phyloP scores from a whole-genome alignment of 1,140 invertebrate genomes.

The Drosophila navojoa region DNA sequence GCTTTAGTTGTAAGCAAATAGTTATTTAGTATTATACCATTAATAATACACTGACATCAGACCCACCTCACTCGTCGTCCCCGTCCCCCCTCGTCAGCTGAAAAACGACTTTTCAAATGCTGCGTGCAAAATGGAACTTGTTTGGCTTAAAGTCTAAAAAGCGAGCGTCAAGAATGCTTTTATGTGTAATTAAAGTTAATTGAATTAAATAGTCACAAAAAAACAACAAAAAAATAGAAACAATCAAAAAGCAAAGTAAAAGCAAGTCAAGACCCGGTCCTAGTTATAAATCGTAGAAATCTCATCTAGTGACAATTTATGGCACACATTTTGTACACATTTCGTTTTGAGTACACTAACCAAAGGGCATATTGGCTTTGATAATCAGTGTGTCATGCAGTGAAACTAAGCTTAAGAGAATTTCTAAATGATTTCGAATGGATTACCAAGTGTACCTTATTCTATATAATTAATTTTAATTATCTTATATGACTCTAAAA shows the following conservation, averaged over 20 bases:
- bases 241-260: slow-evolving; percentile 26
- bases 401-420: no score
- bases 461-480: no score
- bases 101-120: slow-evolving; percentile 52
- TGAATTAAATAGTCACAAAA: slow-evolving; percentile 59
- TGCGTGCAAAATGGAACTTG: slow-evolving; percentile 69
- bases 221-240: background rate
- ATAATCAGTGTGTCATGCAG: background rate
- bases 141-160: slow-evolving; percentile 51
- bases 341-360: background rate
- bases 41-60: slow-evolving; percentile 5
- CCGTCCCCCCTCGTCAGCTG: background rate
- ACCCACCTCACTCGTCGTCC: background rate
- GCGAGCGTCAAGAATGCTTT: slow-evolving; percentile 54
- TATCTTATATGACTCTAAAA: no score
- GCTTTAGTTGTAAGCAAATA: background rate
- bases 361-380: background rate
- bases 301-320: slow-evolving; percentile 71
- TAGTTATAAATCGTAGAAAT: slow-evolving; percentile 35
- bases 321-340: slow-evolving; percentile 44
- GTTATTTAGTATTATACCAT: background rate
- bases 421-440: no score
- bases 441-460: no score
- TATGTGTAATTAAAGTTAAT: slow-evolving; percentile 74
- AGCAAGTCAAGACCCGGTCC: slow-evolving; percentile 51